Evolutionary conservation across 2,888 invertebrate species (phyloP), one percentile per base, ranked within the genome.

Genomic region (Drosophila stalkeri): DNA sequence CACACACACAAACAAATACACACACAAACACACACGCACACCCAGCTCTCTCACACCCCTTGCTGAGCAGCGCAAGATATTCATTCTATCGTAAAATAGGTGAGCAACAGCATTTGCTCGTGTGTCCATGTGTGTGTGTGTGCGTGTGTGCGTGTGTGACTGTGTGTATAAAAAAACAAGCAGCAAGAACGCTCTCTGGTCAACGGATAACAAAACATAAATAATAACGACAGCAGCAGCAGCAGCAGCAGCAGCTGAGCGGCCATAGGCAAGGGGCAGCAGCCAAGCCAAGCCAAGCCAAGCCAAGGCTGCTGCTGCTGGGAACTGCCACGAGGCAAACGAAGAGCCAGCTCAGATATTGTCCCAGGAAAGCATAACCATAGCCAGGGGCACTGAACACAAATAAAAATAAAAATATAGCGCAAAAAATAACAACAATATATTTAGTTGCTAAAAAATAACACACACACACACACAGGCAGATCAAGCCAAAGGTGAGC

Each of bases 141-240:
- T 49, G 60, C 51, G 69, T 64, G 63, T 66, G 56, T 57, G 43
- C 18, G 56, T 57, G 56, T 56, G 65, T 57, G 70, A 65, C 73
- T 55, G 71, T 66, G 71, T 62, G 46, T 64, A 75, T n/a, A n/a
- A n/a, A 74, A 80, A 35, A 90, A 85, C 84, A 81, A 87, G 85
- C 82, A 74, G 74, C 82, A 86, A 81, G 64, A 82, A 86, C 72
- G 79, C 88, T 90, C 89, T 89, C 89, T 89, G 89, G 89, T 86
- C 84, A 90, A 84, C 91, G 90, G 87, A 90, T 82, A 91, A 91
- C 90, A 89, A 86, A 86, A 86, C 91, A 91, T 91, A 91, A 91
- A 91, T 91, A 90, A 91, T 91, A 91, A 91, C 86, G 85, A 83
- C 86, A 81, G 57, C 44, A 57, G 56, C 56, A 57, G 43, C 41